A percentile compares a stretch with the other conserved stretches of the same genome.
These are phyloP conservation scores for Asarcornis scutulata DNA, from an alignment of 2,113 vertebrate species.

Conservation along the genomic window DNA sequence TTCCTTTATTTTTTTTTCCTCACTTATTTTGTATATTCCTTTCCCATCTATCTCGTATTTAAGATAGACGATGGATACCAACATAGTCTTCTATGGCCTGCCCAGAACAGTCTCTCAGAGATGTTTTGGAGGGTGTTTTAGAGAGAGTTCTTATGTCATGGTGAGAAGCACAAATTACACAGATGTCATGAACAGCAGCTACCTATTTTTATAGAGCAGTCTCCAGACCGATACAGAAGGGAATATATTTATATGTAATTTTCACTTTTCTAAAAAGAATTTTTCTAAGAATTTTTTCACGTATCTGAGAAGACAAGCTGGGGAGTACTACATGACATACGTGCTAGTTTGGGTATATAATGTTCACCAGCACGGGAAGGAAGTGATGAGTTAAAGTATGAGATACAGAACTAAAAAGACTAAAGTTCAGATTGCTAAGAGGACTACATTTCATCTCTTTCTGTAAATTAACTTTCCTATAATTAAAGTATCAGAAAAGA, in stretches of 20 bases:
- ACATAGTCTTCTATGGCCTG: fast-evolving
- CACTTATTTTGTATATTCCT: not conserved
- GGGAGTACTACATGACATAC: fast-evolving
- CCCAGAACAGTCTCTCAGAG: not conserved
- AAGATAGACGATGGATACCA: not conserved
- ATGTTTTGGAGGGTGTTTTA: not conserved
- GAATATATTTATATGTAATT: not conserved
- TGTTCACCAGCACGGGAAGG: not conserved
- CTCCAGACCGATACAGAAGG: not conserved
- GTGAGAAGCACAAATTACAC: not conserved
- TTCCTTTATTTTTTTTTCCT: too few species aligned
- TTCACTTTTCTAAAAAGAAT: not conserved
- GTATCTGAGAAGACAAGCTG: not conserved
- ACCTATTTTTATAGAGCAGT: not conserved
- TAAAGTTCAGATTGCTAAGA: not conserved
- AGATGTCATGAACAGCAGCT: not conserved
- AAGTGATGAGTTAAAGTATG: not conserved
- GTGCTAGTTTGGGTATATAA: not conserved
- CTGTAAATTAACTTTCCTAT: not conserved
- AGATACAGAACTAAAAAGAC: not conserved
- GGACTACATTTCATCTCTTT: not conserved
- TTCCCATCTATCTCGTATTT: not conserved
- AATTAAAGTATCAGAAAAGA: not conserved
- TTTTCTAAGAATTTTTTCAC: not conserved
- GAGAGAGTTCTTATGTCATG: not conserved